These are phyloP conservation scores for Labrus mixtus DNA, from an alignment of 2,113 vertebrate genomes.

Conservation along the genomic window DNA sequence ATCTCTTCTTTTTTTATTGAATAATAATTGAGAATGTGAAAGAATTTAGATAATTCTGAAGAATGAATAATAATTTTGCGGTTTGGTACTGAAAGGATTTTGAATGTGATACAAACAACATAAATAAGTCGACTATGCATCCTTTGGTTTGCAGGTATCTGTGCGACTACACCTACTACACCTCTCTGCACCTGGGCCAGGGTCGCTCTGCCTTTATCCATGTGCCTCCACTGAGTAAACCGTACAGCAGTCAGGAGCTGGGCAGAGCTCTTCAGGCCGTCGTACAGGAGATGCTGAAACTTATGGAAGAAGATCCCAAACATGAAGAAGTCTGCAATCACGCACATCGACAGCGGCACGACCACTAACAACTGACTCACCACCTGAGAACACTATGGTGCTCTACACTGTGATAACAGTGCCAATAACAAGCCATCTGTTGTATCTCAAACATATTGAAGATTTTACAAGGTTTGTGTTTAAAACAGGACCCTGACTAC, in stretches of 20 bases:
- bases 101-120: neutral
- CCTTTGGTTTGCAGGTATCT: conserved; percentile 86
- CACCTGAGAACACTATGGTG: neutral
- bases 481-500: neutral
- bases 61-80: too few species aligned
- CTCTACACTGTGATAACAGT: neutral
- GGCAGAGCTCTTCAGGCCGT: conserved; percentile 88
- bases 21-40: too few species aligned
- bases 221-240: conserved; percentile 91
- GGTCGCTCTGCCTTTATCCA: conserved; percentile 91
- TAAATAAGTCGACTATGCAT: neutral
- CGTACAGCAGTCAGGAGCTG: conserved; percentile 89
- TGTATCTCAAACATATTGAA: neutral
- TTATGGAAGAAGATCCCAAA: conserved; percentile 83
- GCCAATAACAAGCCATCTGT: neutral
- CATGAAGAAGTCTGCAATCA: conserved; percentile 73
- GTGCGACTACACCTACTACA: conserved; percentile 97
- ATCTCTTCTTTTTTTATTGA: too few species aligned
- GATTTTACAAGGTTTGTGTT: neutral
- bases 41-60: too few species aligned
- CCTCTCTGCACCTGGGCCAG: conserved; percentile 88
- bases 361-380: conserved; percentile 4
- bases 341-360: conserved; percentile 68
- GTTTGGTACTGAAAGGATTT: too few species aligned
- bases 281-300: conserved; percentile 88